phyloP scores from a whole-genome alignment of 2,888 invertebrate species.

The Pyrrhosoma nymphula region DNA sequence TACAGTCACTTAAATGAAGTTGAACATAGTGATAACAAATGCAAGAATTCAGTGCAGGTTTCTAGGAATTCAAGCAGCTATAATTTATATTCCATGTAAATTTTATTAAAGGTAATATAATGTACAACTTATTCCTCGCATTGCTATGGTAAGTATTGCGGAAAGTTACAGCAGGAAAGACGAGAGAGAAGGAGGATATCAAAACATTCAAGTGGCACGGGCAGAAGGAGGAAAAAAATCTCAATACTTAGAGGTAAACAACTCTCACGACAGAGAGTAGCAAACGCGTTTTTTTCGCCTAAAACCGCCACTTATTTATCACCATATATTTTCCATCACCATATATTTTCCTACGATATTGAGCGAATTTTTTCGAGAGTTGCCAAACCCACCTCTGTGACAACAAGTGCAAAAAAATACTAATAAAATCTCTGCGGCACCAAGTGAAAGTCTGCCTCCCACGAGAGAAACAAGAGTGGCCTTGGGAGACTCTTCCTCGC shows the following conservation, averaged over 20 bases:
- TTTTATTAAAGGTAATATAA: no score
- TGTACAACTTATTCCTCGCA: no score
- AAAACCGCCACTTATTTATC: constrained; percentile 5
- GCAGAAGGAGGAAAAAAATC: neutral
- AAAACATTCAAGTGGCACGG: neutral
- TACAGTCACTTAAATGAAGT: no score
- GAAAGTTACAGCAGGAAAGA: no score
- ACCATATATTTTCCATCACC: constrained; percentile 36
- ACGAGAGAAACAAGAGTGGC: neutral
- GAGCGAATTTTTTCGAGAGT: neutral
- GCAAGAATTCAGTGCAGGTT: no score
- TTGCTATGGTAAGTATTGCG: no score
- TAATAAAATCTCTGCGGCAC: neutral
- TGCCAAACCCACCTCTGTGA: neutral
- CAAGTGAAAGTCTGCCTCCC: neutral
- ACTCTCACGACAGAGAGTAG: neutral
- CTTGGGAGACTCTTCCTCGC: neutral
- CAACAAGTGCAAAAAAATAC: constrained; percentile 17
- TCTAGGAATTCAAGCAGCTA: no score
- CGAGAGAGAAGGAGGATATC: no score
- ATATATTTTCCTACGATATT: constrained; percentile 15
- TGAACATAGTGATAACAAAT: no score
- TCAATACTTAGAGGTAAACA: neutral
- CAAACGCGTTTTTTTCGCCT: neutral
- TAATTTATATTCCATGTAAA: no score